Base-by-base conservation (phyloP, 2,797 vertebrate genomes). In the Bovichtus diacanthus region DNA sequence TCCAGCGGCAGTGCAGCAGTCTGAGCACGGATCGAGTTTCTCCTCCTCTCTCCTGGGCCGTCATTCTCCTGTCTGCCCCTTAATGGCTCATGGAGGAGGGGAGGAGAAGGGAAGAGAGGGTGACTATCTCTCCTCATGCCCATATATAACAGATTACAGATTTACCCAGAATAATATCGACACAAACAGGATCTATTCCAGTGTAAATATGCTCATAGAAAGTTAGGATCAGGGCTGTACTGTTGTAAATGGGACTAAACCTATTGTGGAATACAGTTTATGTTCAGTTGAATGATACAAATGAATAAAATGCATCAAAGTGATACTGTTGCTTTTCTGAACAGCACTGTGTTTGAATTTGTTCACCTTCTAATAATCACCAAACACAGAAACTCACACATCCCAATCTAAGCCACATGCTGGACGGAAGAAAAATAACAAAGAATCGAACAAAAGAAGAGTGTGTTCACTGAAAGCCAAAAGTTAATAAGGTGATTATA, bases 1-100 rank as follows among this genome's bases (percentile, higher is more conserved):
- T 86, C 81, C 83, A 93, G 90, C 91, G 92, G 93, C 89, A 93
- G 93, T 93, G 93, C 93, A 92, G 93, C 90, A 94, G 91, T 85
- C 85, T 84, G 87, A 82, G 91, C 81, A 65, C 83, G 91, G 91
- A 94, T 94, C 93, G 92, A 91, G 94, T 94, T 94, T 93, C 92
- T 88, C 82, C 88, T 90, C 73, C 90, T 88, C 91, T 92, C 93
- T 93, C 92, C 88, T 92, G 92, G 90, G 90, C 88, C 90, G 91
- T 92, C 90, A 89, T 91, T 91, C 92, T 92, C 83, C 90, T 87
- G 92, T 91, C 87, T 93, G 87, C 91, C 88, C 86, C 86, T 88
- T 93, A 93, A 94, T 94, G 91, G 93, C 89, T 90, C 83, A 73
- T 90, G 88, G 85, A 90, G 90, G 90, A 90, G 86, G 90, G 89